These are phyloP conservation scores for Noturus placidus DNA, from an alignment of 2,113 vertebrate species.

Conservation along the genomic window DNA sequence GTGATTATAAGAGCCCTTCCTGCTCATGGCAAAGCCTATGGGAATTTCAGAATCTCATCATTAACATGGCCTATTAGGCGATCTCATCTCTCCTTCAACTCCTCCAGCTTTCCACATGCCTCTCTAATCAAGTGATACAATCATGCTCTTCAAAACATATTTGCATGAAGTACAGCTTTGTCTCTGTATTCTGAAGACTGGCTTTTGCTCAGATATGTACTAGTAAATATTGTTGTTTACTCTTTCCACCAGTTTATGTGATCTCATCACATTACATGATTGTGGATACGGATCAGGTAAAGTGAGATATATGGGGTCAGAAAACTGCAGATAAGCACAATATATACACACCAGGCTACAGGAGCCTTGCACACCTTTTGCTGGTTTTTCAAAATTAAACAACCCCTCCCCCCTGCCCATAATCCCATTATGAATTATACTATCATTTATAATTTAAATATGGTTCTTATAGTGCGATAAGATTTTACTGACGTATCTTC, in stretches of 20 bases:
- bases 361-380: neutral
- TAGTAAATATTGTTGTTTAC: neutral
- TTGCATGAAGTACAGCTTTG: neutral
- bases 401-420: neutral
- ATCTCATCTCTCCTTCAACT: slow-evolving; percentile 1
- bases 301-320: slow-evolving; percentile 18
- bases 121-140: neutral
- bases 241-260: slow-evolving; percentile 12
- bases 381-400: neutral
- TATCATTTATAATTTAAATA: neutral
- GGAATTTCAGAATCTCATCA: slow-evolving; percentile 20
- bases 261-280: slow-evolving; percentile 7
- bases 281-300: slow-evolving; percentile 6
- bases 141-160: slow-evolving; percentile 1
- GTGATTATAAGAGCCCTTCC: slow-evolving; percentile 26
- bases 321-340: slow-evolving; percentile 1
- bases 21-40: slow-evolving; percentile 1
- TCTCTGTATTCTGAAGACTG: neutral
- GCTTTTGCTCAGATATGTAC: neutral
- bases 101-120: neutral
- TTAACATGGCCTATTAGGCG: slow-evolving; percentile 4
- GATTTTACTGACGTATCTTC: no score
- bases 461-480: neutral
- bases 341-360: neutral
- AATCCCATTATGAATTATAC: neutral